Percentiles rank a stretch among this genome's conserved stretches.
phyloP scores from a whole-genome alignment of 2,797 vertebrate genomes.

The Ataeniobius toweri region DNA sequence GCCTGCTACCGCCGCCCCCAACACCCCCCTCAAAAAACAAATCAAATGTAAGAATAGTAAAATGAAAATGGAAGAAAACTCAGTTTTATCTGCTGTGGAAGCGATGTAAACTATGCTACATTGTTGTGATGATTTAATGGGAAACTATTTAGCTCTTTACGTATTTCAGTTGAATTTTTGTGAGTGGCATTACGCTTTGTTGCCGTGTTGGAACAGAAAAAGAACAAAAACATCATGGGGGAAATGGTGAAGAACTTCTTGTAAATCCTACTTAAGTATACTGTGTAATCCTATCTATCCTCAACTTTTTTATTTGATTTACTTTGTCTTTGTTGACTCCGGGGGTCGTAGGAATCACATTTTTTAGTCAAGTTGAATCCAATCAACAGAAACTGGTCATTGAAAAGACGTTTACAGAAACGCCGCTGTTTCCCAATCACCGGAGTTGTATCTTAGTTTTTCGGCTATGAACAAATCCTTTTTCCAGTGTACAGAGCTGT shows the following conservation, averaged over 20 bases:
- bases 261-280: constrained; percentile 70
- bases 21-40: constrained; percentile 45
- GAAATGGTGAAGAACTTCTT: constrained; percentile 41
- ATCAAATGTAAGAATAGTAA: constrained; percentile 68
- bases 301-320: constrained; percentile 39
- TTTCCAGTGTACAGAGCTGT: constrained; percentile 80
- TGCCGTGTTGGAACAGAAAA: constrained; percentile 54
- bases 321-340: constrained; percentile 34
- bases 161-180: constrained; percentile 61
- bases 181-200: constrained; percentile 63
- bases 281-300: constrained; percentile 67
- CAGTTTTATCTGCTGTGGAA: constrained; percentile 57
- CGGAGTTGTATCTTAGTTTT: constrained; percentile 20
- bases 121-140: constrained; percentile 77
- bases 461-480: constrained; percentile 40
- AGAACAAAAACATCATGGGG: constrained; percentile 40
- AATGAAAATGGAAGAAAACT: constrained; percentile 46
- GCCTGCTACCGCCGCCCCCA: constrained; percentile 31
- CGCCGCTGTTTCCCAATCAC: constrained; percentile 32
- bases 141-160: constrained; percentile 71
- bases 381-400: constrained; percentile 33
- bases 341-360: constrained; percentile 49
- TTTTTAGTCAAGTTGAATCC: constrained; percentile 42
- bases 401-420: constrained; percentile 33
- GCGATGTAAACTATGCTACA: constrained; percentile 81